Evolutionary conservation across 2,888 invertebrate genomes (phyloP).

Genomic region (Agriopis aurantiaria): DNA sequence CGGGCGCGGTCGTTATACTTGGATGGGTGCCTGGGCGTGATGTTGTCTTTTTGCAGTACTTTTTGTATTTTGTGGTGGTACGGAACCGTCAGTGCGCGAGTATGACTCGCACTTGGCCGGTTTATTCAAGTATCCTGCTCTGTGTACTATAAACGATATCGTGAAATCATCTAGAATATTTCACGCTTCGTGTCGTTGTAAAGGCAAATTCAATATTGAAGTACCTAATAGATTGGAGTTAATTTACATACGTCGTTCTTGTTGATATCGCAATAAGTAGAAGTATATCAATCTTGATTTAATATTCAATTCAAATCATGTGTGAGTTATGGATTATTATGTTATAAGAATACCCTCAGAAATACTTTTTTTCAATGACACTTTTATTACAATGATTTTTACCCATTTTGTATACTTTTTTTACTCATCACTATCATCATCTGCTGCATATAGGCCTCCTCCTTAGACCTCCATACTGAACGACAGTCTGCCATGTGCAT

Average conservation of each 20-base stretch:
- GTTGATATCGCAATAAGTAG: background rate
- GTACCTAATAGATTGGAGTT: background rate
- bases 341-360: background rate
- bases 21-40: no score
- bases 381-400: background rate
- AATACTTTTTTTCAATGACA: background rate
- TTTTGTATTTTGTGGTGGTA: no score
- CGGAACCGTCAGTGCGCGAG: no score
- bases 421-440: no score
- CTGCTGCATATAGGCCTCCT: no score
- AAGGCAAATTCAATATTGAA: conserved; percentile 1
- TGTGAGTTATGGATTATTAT: background rate
- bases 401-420: no score
- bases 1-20: no score
- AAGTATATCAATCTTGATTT: background rate
- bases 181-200: background rate
- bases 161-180: background rate
- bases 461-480: no score
- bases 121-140: background rate
- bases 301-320: background rate
- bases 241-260: background rate
- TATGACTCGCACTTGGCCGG: background rate
- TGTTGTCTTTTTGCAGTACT: no score
- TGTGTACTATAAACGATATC: background rate
- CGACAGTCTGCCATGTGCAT: no score